Percentiles rank a stretch among this genome's conserved stretches.
Conservation (phyloP, 2,797 vertebrate species). For the Hippocampus kuda region DNA sequence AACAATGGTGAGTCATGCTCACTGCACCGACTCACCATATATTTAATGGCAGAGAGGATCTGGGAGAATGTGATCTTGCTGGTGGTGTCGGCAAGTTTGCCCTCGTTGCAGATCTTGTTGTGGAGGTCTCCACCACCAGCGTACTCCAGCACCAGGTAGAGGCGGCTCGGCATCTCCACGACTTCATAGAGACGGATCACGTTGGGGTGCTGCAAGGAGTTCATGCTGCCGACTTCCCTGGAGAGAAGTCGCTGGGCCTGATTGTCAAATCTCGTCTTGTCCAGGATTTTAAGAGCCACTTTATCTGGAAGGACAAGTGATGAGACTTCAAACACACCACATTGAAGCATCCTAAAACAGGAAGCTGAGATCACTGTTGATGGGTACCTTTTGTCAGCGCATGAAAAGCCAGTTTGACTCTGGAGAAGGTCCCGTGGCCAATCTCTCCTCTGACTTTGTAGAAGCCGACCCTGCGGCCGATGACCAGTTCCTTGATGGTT, state of each 20-base stretch:
- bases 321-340: neutral
- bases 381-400: conserved; percentile 83
- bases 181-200: conserved; percentile 89
- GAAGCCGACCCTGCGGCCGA: conserved; percentile 87
- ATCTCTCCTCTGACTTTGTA: conserved; percentile 89
- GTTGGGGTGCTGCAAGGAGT: conserved; percentile 83
- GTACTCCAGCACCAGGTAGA: conserved; percentile 89
- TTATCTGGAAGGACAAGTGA: conserved; percentile 70
- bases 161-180: conserved; percentile 80
- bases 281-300: conserved; percentile 92
- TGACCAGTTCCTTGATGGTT: conserved; percentile 80
- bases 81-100: conserved; percentile 73
- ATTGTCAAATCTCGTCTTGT: conserved; percentile 79
- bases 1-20: neutral
- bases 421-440: conserved; percentile 88
- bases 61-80: conserved; percentile 87
- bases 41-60: conserved; percentile 86
- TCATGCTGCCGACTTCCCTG: conserved; percentile 87
- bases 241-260: conserved; percentile 80
- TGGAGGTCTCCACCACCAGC: conserved; percentile 89
- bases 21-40: conserved; percentile 74
- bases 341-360: too few relatives aligned
- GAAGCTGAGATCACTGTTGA: neutral
- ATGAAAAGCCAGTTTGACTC: conserved; percentile 89
- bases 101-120: conserved; percentile 73